Conservation (phyloP, 2,113 vertebrate species). For the Pseudopipra pipra region DNA sequence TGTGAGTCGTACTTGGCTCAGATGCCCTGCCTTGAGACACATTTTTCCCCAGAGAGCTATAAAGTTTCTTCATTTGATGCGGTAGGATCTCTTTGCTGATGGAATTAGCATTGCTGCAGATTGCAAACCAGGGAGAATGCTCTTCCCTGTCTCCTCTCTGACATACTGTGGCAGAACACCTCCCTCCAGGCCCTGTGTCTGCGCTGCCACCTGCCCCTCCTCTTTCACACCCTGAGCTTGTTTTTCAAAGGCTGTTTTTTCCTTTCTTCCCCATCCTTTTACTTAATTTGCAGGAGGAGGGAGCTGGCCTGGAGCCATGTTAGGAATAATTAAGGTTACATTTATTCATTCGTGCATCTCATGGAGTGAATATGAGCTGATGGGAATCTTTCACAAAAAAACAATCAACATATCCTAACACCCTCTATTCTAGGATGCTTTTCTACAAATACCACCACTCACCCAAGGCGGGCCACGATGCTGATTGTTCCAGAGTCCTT, state of each 20-base stretch:
- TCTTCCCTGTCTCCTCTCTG: not conserved
- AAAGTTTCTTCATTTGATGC: not conserved
- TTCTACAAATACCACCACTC: not conserved
- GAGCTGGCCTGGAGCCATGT: not conserved
- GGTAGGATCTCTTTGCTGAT: not conserved
- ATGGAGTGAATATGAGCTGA: not conserved
- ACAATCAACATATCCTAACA: not conserved
- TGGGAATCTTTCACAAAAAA: not conserved
- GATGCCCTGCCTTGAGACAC: not conserved
- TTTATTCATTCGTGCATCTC: not conserved
- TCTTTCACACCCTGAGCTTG: not conserved
- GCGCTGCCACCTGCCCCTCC: not conserved
- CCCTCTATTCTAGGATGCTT: not conserved
- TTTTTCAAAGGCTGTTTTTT: not conserved
- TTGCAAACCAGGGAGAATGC: not conserved
- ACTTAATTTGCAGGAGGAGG: not conserved
- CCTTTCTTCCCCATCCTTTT: not conserved
- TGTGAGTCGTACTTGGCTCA: not conserved
- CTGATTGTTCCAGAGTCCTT: not conserved
- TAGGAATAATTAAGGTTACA: not conserved
- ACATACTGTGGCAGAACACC: fast-evolving
- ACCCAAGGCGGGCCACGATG: not conserved
- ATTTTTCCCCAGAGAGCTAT: not conserved
- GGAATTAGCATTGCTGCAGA: not conserved
- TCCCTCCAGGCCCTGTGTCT: not conserved